A percentile compares a stretch with the other conserved stretches of the same genome.
Evolutionary conservation across 1,140 invertebrate species (phyloP).

Genomic region (Pogonus chalceus): DNA sequence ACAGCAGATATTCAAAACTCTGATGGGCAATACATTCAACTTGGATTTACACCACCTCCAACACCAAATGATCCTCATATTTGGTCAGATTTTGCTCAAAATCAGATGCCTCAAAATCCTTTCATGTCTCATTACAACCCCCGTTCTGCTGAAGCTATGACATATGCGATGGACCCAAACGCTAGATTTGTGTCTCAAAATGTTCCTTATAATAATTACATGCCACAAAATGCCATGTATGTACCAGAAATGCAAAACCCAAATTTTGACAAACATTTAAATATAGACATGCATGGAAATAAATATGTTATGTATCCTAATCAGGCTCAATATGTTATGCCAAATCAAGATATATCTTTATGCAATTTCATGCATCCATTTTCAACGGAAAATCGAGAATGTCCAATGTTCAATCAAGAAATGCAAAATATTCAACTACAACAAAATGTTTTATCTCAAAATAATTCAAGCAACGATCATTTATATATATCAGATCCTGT

Average conservation of each 20-base stretch:
- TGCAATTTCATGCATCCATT: neutral
- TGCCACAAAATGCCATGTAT: slow-evolving; percentile 16
- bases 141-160: slow-evolving; percentile 27
- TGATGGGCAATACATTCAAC: slow-evolving; percentile 46
- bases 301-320: neutral
- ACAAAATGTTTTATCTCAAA: neutral
- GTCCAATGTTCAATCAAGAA: neutral
- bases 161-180: slow-evolving; percentile 32
- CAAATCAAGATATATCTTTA: neutral
- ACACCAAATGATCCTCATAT: slow-evolving; percentile 27
- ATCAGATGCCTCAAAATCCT: slow-evolving; percentile 11
- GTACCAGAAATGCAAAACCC: neutral
- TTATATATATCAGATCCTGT: slow-evolving; percentile 1
- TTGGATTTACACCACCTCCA: slow-evolving; percentile 39
- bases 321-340: neutral
- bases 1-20: slow-evolving; percentile 46
- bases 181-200: slow-evolving; percentile 26
- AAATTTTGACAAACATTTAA: neutral
- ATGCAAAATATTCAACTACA: too few relatives aligned
- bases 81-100: slow-evolving; percentile 27
- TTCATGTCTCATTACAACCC: slow-evolving; percentile 24
- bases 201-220: slow-evolving; percentile 16
- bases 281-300: neutral
- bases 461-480: neutral
- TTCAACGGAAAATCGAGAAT: neutral